Base-by-base conservation (phyloP, 2,113 vertebrate genomes). In the Ellobius talpinus region DNA sequence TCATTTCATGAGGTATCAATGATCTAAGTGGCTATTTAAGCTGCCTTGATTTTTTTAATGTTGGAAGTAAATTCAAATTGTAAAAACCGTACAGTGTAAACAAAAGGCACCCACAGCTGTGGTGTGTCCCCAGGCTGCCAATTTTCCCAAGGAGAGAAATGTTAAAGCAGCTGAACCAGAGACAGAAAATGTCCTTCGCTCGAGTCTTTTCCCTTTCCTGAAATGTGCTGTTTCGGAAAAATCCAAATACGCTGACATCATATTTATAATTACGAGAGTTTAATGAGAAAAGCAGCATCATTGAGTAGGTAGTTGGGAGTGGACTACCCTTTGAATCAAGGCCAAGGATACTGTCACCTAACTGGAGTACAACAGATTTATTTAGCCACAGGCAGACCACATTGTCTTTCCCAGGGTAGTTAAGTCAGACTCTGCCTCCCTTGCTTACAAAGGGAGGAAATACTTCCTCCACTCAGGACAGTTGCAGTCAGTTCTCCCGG, bases 371-470 rank as follows among this genome's bases (percentile, higher is more conserved):
- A 94, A 93, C 81, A 96, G 76, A 78, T 87, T 95, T 76, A 91
- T 82, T 91, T 97, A 95, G 98, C 96, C 97, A 74, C 94, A 85
- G 94, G 86, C 95, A 98, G 97, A 97, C 66, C 93, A 92, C 95
- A 76, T 94, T 97, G 50, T 95, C 98, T 95, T 96, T 97, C 86
- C 93, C 90, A 90, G 94, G 90, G 97, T 90, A 90, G 29, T 85
- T 93, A 85, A 87, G 79, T 31, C 96, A 96, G 98, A 89, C 94
- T 81, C 85, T 84, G 55, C 90, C 90, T 96, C 87, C 58, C 76
- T 96, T 97, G 92, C 89, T 97, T 97, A 95, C 96, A 95, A 97
- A 98, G 93, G 94, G 93, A 98, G 97, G 98, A 98, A 98, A 26
- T 96, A 90, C 26, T 92, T 98, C 97, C 97, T 97, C 95, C 36